These are phyloP conservation scores for Poecilia latipinna DNA, from an alignment of 2,113 vertebrate genomes.

Conservation along the genomic window DNA sequence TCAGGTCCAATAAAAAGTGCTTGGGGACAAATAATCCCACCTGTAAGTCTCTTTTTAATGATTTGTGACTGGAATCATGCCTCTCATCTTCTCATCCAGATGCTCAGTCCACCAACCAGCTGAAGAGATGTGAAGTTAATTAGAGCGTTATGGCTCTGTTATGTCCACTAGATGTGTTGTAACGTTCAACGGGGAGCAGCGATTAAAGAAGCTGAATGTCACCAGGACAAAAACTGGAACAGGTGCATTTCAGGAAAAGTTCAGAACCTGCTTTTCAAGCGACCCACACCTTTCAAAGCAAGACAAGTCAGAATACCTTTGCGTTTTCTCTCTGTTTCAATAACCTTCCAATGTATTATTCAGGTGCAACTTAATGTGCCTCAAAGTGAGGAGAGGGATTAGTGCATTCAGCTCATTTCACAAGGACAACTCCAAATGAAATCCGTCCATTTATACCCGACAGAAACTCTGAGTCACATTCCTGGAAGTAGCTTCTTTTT, in stretches of 20 bases:
- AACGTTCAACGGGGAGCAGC: background rate
- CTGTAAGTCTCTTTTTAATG: background rate
- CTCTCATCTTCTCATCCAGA: background rate
- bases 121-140: background rate
- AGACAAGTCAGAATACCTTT: background rate
- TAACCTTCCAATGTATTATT: slow-evolving; percentile 6
- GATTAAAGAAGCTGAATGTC: background rate
- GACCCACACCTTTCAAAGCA: background rate
- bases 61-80: background rate
- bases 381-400: background rate
- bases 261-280: background rate
- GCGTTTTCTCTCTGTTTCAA: slow-evolving; percentile 2
- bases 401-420: background rate
- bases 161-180: background rate
- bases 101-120: background rate
- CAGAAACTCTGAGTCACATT: background rate
- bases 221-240: background rate
- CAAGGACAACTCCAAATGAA: slow-evolving; percentile 27
- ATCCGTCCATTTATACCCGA: slow-evolving; percentile 14
- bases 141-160: background rate
- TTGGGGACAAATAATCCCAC: background rate
- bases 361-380: background rate
- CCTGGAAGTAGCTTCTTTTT: background rate
- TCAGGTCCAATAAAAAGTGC: background rate
- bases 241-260: background rate